These are phyloP conservation scores for Gadopsis bispinosus DNA, from an alignment of 2,797 vertebrate species.

Conservation along the genomic window DNA sequence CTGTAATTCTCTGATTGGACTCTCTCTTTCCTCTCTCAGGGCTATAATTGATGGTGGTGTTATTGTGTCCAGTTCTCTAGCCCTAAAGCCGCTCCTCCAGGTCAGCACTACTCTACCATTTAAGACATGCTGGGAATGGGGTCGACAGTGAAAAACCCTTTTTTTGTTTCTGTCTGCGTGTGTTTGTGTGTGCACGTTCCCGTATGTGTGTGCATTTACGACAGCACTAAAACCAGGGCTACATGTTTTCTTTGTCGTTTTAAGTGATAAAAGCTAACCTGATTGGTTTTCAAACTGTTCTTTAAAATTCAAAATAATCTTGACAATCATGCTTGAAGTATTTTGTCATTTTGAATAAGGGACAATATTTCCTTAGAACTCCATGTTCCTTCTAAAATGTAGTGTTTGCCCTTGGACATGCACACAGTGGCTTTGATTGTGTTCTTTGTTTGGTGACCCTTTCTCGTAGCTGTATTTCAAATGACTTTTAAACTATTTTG, in stretches of 20 bases:
- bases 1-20: conserved; percentile 80
- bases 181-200: not conserved
- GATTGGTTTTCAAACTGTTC: conserved; percentile 61
- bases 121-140: conserved; percentile 56
- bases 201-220: conserved; percentile 28
- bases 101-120: conserved; percentile 66
- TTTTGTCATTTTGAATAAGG: conserved; percentile 69
- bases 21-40: conserved; percentile 57
- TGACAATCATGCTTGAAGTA: conserved; percentile 55
- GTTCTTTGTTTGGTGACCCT: conserved; percentile 60
- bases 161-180: conserved; percentile 8
- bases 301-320: conserved; percentile 56
- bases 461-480: conserved; percentile 55
- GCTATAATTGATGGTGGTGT: conserved; percentile 79
- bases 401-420: conserved; percentile 72
- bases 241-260: conserved; percentile 49
- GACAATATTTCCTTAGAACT: conserved; percentile 67
- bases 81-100: conserved; percentile 66
- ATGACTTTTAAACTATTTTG: conserved; percentile 52
- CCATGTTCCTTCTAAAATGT: conserved; percentile 53
- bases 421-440: conserved; percentile 53
- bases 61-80: conserved; percentile 74
- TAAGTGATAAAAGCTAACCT: conserved; percentile 44
- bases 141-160: conserved; percentile 25
- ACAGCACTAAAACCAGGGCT: conserved; percentile 24